Evolutionary conservation across 1,140 invertebrate species (phyloP), one percentile per base, ranked within the genome.

Genomic region (Zaprionus camerounensis): DNA sequence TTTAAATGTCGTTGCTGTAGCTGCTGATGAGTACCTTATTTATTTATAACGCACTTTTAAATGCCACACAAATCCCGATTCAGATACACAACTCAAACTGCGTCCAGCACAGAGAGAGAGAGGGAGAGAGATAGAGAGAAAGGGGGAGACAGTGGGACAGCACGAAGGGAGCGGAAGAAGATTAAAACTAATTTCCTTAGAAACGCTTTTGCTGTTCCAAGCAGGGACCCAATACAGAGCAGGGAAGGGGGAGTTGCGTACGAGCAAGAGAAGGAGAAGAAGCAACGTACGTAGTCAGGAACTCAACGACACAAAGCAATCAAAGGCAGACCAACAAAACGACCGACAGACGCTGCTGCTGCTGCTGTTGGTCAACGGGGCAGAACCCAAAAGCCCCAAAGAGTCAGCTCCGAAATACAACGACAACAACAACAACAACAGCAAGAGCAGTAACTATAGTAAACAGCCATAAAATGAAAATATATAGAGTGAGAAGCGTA

Each of bases 181-280:
- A 87, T 84, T 87, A 87, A 87, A 88, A 87, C 84, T 90, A 88
- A 88, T 88, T 88, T 88, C 85, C 86, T 71, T 71, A 81, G 84
- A 75, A 87, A 83, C 75, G 72, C 72, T 69, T 65, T 70, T 53
- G 62, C 44, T 55, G 61, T 15, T 58, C 46, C 22, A 44, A 58
- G 57, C 59, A 74, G 24, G 46, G 41, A 49, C 63, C 49, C 55
- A 28, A 41, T 15, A 38, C 49, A 31, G 41, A 44, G n/a, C 41
- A 26, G 13, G 17, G 7, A 9, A 9, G 57, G 12, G 41, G 38
- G 38, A 26, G 51, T 3, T 70, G 55, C 49, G 58, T 34, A 49
- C 7, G 46, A 56, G 17, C n/a, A n/a, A 7, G 20, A 51, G 46
- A 13, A 51, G 46, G 6, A 51, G 46, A 22, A 22, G 46, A 5